Conservation (phyloP, 2,797 vertebrate genomes). For the Balearica regulorum region DNA sequence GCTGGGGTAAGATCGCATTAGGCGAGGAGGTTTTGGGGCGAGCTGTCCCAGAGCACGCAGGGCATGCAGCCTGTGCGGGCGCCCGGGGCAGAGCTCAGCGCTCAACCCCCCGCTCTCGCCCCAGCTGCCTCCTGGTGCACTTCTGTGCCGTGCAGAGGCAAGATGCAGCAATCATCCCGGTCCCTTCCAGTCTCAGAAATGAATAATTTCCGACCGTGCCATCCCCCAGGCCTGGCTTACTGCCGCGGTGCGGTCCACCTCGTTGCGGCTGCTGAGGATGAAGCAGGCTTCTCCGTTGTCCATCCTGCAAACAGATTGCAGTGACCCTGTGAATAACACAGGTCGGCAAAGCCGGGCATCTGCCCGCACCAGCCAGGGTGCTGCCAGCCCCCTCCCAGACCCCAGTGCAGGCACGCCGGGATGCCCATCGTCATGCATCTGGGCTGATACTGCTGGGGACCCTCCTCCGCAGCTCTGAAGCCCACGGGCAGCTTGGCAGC, state of each 20-base stretch:
- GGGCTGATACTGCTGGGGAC: not conserved
- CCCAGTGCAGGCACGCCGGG: not conserved
- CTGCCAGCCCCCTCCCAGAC: not conserved
- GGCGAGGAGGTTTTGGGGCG: not conserved
- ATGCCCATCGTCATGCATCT: rapidly evolving
- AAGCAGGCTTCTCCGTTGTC: conserved; percentile 94
- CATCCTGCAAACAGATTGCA: conserved; percentile 79
- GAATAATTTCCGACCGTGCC: rapidly evolving
- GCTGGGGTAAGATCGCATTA: not conserved
- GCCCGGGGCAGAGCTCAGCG: not conserved
- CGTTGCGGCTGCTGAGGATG: conserved; percentile 90
- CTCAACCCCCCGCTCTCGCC: rapidly evolving
- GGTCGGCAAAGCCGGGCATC: not conserved
- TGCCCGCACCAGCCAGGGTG: not conserved
- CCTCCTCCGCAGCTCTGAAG: not conserved
- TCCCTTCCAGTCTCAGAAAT: not conserved
- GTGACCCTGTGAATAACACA: conserved; percentile 35
- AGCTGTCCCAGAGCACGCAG: not conserved
- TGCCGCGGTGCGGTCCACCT: conserved; percentile 90
- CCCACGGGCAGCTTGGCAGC: not conserved
- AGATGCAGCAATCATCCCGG: rapidly evolving
- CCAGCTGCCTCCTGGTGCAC: not conserved
- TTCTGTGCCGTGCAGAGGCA: not conserved
- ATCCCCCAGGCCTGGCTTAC: conserved; percentile 68
- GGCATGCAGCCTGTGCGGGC: not conserved